phyloP scores from a whole-genome alignment of 2,797 vertebrate genomes.

The Fistularia commersonii region DNA sequence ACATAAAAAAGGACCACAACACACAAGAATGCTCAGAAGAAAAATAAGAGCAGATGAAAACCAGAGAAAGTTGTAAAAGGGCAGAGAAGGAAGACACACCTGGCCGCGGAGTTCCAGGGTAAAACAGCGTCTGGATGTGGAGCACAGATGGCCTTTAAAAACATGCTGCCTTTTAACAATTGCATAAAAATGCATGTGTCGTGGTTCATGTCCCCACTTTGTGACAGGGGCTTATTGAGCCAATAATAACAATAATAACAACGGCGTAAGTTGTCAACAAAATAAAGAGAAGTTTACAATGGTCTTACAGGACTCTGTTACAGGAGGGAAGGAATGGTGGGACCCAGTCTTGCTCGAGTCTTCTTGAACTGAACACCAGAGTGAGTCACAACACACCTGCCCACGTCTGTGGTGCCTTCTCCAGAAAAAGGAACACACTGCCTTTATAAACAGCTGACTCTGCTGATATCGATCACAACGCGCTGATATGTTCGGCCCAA shows the following conservation, averaged over 20 bases:
- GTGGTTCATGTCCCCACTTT: not conserved
- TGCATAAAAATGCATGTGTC: constrained; percentile 3
- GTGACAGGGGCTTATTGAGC: not conserved
- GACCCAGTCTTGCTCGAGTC: not conserved
- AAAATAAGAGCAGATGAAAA: constrained; percentile 20
- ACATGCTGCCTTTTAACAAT: constrained; percentile 21
- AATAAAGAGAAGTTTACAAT: too few species aligned
- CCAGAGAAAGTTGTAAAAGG: constrained; percentile 17
- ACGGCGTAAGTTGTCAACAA: too few species aligned
- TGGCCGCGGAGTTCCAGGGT: constrained; percentile 22
- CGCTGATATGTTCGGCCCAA: constrained; percentile 2
- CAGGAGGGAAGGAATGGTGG: not conserved
- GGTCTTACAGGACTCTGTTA: not conserved
- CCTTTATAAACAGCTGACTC: not conserved
- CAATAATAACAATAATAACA: too few species aligned
- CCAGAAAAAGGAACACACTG: not conserved
- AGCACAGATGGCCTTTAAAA: constrained; percentile 44
- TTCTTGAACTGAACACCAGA: constrained; percentile 2
- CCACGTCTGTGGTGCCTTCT: constrained; percentile 9
- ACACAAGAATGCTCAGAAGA: constrained; percentile 16
- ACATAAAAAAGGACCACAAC: constrained; percentile 22
- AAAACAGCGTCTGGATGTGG: constrained; percentile 15
- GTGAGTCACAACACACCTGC: constrained; percentile 14
- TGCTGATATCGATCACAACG: not conserved
- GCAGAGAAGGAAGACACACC: constrained; percentile 19